Percentiles rank a stretch among this genome's conserved stretches.
Evolutionary conservation across 2,113 vertebrate species (phyloP).

Genomic region (Eleginops maclovinus): DNA sequence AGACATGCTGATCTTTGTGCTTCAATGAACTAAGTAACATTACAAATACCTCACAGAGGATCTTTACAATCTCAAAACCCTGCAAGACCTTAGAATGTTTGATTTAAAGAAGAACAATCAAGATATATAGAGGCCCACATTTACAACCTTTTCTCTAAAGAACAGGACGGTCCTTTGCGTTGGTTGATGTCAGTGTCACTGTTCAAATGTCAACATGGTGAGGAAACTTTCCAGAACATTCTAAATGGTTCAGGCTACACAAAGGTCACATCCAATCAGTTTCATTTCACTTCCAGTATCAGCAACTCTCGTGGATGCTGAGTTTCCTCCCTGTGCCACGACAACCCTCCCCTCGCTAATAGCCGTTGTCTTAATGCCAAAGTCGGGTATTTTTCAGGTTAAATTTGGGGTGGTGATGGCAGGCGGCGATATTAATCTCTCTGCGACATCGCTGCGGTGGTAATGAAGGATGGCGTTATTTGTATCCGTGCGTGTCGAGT

Average conservation of each 20-base stretch:
- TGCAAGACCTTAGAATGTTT: not conserved
- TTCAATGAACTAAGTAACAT: not conserved
- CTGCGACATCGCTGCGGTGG: conserved; percentile 46
- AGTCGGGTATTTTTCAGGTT: conserved; percentile 77
- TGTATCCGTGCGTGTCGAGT: conserved; percentile 80
- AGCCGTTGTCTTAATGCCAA: conserved; percentile 66
- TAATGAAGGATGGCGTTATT: conserved; percentile 80
- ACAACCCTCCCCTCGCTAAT: conserved; percentile 49
- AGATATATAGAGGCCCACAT: not conserved
- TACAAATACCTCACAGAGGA: not conserved
- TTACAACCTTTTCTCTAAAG: conserved; percentile 8
- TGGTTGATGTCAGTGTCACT: conserved; percentile 40
- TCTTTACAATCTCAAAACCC: not conserved
- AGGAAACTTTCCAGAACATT: conserved; percentile 57
- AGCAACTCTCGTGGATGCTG: conserved; percentile 29
- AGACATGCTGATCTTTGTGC: not conserved
- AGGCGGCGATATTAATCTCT: conserved; percentile 68
- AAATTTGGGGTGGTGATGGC: conserved; percentile 73
- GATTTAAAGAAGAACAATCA: not conserved
- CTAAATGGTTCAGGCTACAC: conserved; percentile 44
- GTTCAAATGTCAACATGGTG: conserved; percentile 67
- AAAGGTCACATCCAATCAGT: conserved; percentile 71
- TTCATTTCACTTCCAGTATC: conserved; percentile 53
- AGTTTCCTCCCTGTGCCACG: conserved; percentile 24
- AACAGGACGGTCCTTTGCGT: not conserved